phyloP scores from a whole-genome alignment of 2,797 vertebrate genomes.

The Emys orbicularis region DNA sequence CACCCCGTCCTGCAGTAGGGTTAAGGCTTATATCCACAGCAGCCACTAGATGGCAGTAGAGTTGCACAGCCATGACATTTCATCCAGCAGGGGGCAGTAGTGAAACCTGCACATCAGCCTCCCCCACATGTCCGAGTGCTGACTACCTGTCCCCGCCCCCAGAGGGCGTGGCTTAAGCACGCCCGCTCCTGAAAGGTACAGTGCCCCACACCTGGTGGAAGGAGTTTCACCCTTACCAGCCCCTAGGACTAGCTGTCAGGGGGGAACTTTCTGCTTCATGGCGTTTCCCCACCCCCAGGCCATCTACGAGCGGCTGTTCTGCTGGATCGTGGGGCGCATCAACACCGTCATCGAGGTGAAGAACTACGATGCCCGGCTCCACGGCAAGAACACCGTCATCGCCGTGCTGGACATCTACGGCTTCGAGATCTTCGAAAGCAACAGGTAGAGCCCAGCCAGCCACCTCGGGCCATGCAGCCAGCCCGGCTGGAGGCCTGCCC shows the following conservation, averaged over 20 bases:
- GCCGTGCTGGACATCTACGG: slow-evolving; percentile 96
- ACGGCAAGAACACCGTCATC: slow-evolving; percentile 95
- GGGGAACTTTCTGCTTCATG: neutral
- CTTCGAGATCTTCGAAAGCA: slow-evolving; percentile 95
- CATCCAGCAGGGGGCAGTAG: neutral
- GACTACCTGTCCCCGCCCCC: neutral
- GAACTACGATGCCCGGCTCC: slow-evolving; percentile 86
- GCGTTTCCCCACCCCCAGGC: slow-evolving; percentile 80
- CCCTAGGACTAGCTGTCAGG: too few species aligned
- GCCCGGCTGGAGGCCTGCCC: neutral
- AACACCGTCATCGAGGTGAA: slow-evolving; percentile 89
- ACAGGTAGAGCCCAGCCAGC: slow-evolving; percentile 81
- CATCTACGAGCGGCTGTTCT: slow-evolving; percentile 92
- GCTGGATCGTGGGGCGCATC: slow-evolving; percentile 92
- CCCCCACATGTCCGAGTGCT: too few species aligned
- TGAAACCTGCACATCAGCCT: neutral
- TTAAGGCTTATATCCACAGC: neutral
- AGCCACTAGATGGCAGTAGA: neutral
- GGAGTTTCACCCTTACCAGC: neutral
- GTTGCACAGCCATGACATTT: neutral
- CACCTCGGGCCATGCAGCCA: neutral
- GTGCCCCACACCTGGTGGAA: neutral
- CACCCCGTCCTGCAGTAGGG: neutral
- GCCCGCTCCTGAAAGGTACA: neutral
- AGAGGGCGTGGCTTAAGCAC: neutral